Base-by-base conservation (phyloP, 2,888 invertebrate species). In the Listrodromus nycthemerus region DNA sequence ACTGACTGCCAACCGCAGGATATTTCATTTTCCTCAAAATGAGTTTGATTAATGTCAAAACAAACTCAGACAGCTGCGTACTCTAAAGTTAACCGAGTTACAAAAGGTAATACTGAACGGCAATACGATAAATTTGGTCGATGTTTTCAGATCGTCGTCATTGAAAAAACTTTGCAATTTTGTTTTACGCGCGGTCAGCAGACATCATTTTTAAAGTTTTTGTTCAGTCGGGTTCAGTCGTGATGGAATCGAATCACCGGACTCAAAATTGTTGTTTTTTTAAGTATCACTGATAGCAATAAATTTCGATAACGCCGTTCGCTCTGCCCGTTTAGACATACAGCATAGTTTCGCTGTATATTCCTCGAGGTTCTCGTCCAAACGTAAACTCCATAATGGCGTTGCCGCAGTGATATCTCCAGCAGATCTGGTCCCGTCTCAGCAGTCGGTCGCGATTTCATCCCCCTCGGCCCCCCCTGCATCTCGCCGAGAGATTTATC, bases 401-500 rank as follows among this genome's bases (percentile, higher is more conserved):
- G 33, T 50, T 7, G 33, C 30, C 24, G 48, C 63, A 41, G 30
- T 48, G 37, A 30, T 41, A 24, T 30, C 52, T 19, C 24, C 19
- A 71, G 16, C 37, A 16, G 13, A 6, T 70, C 52, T 55, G 52
- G 21, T 45, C 52, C 27, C 50, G 7, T 63, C 41, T 27, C 41
- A 24, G 8, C 66, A 30, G 41, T 30, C 52, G 55, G 37, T 45
- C 52, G 27, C 16, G 50, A n/a, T 61, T 58, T 61, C 33, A 30
- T 10, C 21, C n/a, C 58, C 48, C 58, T n/a, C 16, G 27, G 19
- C 41, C 55, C 30, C 13, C 30, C 24, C 16, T 19, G 7, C 24
- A 21, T 55, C 73, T 8, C 27, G 27, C 21, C n/a, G 27, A 21
- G 61, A 50, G 24, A 50, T 75, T 67, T 80, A 80, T 74, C 69